Base-by-base conservation (phyloP, 2,797 vertebrate species). In the Neosilurus hyrtlii region DNA sequence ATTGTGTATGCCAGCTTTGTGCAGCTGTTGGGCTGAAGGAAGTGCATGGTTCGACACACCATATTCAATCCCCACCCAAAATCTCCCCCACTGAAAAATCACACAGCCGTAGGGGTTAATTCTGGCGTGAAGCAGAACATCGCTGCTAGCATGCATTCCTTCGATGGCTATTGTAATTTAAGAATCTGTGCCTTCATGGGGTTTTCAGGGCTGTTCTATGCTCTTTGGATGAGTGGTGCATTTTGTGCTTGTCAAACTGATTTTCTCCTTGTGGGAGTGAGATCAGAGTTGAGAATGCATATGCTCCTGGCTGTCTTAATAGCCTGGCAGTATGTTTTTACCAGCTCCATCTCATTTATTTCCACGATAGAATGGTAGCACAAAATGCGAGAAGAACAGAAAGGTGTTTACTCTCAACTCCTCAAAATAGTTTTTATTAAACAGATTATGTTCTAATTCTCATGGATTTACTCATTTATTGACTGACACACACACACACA, bases 101-200 rank as follows among this genome's bases (percentile, higher is more conserved):
- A 43, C 91, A 91, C 92, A 90, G 92, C 89, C 89, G 88, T 85
- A 82, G 86, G 88, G 90, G 86, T 93, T 91, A 82, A 89, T 82
- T 85, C 70, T 84, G 88, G 86, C 85, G 66, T 79, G 83, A 80
- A 88, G 82, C 86, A 85, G 89, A 91, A 90, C 91, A 90, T 93
- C 85, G 83, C 87, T 91, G 92, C 86, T 76, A 93, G 91, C 85
- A 91, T 85, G 89, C 91, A 93, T 94, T 94, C 92, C 92, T 37
- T 57, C 87, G 77, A 83, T 61, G 76, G 88, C 79, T 24, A 16
- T 68, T 81, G 89, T 92, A 91, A 93, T 88, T 90, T 86, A 88
- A 89, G 90, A 91, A 90, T 92, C 89, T 77, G 84, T 79, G 88
- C 75, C 86, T 51, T 86, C 89, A 79, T 66, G 84, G 30, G 62